Evolutionary conservation across 2,888 invertebrate species (phyloP).

Genomic region (Acanthosepion lycidas): DNA sequence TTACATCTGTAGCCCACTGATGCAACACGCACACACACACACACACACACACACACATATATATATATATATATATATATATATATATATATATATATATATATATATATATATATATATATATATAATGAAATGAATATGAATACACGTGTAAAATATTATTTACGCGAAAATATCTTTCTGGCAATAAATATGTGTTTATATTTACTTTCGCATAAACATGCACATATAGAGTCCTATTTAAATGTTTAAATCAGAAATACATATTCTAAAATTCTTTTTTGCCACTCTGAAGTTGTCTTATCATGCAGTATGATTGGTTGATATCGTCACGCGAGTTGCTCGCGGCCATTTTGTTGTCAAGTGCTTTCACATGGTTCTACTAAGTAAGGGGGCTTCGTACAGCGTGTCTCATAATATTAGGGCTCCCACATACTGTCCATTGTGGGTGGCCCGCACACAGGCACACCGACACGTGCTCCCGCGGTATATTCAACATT

Average conservation of each 20-base stretch:
- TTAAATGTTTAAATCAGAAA: background rate
- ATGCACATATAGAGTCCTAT: background rate
- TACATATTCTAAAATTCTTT: background rate
- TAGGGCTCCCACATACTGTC: background rate
- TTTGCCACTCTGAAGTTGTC: background rate
- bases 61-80: background rate
- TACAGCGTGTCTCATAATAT: background rate
- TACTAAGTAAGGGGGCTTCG: background rate
- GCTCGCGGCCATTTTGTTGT: conserved; percentile 33
- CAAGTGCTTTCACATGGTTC: conserved; percentile 23
- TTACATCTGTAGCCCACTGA: too few species aligned
- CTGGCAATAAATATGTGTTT: background rate
- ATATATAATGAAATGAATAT: background rate
- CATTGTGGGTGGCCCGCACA: conserved; percentile 23
- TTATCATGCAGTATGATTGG: background rate
- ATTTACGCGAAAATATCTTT: background rate
- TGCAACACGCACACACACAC: too few species aligned
- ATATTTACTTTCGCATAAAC: background rate
- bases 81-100: background rate
- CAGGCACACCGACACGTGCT: conserved; percentile 33
- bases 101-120: background rate
- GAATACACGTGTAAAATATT: background rate
- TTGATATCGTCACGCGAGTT: background rate
- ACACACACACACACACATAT: too few species aligned
- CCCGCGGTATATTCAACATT: background rate